Evolutionary conservation across 2,113 vertebrate species (phyloP), one percentile per base, ranked within the genome.

Genomic region (Ammodytes marinus): DNA sequence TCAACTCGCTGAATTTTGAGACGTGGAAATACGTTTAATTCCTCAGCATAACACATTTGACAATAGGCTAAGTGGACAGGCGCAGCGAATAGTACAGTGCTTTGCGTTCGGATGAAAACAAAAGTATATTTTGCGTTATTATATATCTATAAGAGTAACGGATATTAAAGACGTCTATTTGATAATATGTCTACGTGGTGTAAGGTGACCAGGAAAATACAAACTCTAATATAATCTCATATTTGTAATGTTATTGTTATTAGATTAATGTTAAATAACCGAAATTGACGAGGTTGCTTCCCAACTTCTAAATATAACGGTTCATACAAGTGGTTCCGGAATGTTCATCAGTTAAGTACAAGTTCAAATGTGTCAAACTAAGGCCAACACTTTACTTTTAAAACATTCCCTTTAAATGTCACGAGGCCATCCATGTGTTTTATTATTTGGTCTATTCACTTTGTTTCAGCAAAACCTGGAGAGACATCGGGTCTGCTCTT

Each of bases 401-500:
- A 6, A 27, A 37, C 4, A 7, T 46, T 37, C 6, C 10, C 10
- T 1, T 40, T 11, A n/a, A 54, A 35, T 69, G 8, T 37, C 3
- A 0, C 0, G 7, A 8, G n/a, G 46, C 40, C 64, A 2, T 0
- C 6, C 4, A 12, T 42, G 3, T n/a, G 8, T 47, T 39, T 3
- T n/a, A 11, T 14, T 10, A 2, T 9, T 35, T 15, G 39, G 2
- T 17, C 6, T 27, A 1, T 8, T 15, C 27, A 4, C 45, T 42
- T 45, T 8, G 14, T 67, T 27, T 57, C 4, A 14, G 39, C 14
- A 67, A 27, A 45, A 45, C 2, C 19, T 43, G 37, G 3, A 43
- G 7, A 69, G 2, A 71, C 4, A 5, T 58, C 0, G 40, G 1
- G 1, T 12, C 37, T 68, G 53, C 3, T 57, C 37, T 14, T 9